phyloP scores from a whole-genome alignment of 2,888 invertebrate genomes.

The Malthinus flaveolus region DNA sequence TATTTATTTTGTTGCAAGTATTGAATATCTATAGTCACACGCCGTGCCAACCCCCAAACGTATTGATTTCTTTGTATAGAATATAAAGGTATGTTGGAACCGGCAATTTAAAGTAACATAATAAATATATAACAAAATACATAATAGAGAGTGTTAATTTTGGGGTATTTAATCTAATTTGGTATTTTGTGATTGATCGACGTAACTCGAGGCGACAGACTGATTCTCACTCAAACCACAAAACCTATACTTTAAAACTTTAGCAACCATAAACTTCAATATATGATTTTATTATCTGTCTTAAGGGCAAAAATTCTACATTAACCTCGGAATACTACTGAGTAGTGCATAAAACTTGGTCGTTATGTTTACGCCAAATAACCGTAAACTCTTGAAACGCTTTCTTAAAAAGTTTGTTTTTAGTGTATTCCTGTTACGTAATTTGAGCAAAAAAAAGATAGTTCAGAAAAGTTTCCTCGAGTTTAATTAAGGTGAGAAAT shows the following conservation, averaged over 20 bases:
- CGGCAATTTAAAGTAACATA: neutral
- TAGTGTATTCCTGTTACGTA: neutral
- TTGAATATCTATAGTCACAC: constrained; percentile 37
- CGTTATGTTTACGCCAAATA: constrained; percentile 25
- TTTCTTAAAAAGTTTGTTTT: constrained; percentile 20
- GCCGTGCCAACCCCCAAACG: constrained; percentile 36
- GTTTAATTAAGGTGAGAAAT: constrained; percentile 30
- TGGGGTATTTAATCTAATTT: too few species aligned
- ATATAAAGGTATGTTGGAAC: constrained; percentile 10
- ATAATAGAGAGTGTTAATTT: too few species aligned
- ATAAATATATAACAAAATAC: neutral
- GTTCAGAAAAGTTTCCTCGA: constrained; percentile 21
- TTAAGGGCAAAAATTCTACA: constrained; percentile 23
- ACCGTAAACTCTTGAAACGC: constrained; percentile 25
- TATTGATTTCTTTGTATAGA: constrained; percentile 34
- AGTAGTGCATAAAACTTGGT: constrained; percentile 22
- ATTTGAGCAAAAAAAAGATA: neutral
- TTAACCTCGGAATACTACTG: constrained; percentile 21
- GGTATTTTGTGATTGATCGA: neutral
- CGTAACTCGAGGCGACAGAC: constrained; percentile 14
- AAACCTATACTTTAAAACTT: constrained; percentile 22
- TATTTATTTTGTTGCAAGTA: constrained; percentile 20
- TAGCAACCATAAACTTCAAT: constrained; percentile 23
- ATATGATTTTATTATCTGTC: constrained; percentile 28
- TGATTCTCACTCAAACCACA: constrained; percentile 13